Evolutionary conservation across 2,797 vertebrate species (phyloP).

Genomic region (Lagodon rhomboides): DNA sequence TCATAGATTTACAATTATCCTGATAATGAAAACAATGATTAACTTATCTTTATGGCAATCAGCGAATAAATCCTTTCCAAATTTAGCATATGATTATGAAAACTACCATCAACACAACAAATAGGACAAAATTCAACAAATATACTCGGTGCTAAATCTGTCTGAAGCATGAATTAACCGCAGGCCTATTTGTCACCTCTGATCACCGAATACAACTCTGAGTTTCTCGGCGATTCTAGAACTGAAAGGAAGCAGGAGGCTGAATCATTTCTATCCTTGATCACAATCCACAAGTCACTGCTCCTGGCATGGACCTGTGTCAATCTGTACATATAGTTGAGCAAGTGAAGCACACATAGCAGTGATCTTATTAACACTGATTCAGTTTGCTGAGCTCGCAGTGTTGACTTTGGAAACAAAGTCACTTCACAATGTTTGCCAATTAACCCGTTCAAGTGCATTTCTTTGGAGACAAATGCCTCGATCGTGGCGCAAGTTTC

Average conservation of each 20-base stretch:
- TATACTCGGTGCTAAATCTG: background rate
- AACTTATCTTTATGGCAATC: too few relatives aligned
- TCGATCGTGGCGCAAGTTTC: background rate
- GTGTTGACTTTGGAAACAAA: background rate
- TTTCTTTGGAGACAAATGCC: background rate
- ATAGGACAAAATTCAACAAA: background rate
- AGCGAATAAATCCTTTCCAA: too few relatives aligned
- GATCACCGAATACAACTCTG: background rate
- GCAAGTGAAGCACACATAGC: background rate
- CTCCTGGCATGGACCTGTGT: background rate
- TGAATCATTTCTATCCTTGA: background rate
- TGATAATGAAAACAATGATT: too few relatives aligned
- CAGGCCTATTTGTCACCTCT: background rate
- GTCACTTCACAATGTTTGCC: constrained; percentile 2
- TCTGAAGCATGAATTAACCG: background rate
- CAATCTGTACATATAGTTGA: constrained; percentile 14
- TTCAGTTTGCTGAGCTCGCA: background rate
- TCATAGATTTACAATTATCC: too few relatives aligned
- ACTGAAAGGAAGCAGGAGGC: background rate
- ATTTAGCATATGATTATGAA: background rate
- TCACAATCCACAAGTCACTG: background rate
- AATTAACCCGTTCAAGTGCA: background rate
- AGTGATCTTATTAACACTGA: background rate
- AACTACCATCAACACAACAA: background rate
- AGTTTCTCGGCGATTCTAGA: background rate